Evolutionary conservation across 2,797 vertebrate genomes (phyloP), one percentile per base, ranked within the genome.

Genomic region (Sorex maritimensis): DNA sequence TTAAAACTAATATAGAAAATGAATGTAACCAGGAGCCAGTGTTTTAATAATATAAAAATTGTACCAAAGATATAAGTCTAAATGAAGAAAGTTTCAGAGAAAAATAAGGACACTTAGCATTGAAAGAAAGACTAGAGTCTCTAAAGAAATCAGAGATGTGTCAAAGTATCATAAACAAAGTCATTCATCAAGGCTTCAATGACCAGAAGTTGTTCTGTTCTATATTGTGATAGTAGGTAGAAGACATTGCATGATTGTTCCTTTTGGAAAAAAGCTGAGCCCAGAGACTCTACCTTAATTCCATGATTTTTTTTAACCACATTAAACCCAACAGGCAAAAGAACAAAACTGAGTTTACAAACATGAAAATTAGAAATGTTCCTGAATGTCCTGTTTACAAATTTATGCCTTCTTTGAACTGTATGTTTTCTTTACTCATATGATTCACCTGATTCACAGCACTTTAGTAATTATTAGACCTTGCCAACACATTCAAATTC

Each of bases 371-470:
- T 28, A 90, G 21, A 81, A 69, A 44, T 46, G 55, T 55, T 38
- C 34, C 69, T 13, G 2, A 41, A 52, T 69, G 10, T 5, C 38
- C 34, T 52, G 2, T n/a, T n/a, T 7, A 13, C 30, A 44, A 38
- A 15, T 90, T 68, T 34, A 88, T 41, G 1, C 21, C 14, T 61
- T 0, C 44, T 26, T 75, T 86, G 82, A 71, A 68, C 0, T 72
- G 5, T n/a, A 23, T 5, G 19, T 4, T 17, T 67, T 41, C 12
- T 85, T 86, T 44, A 19, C n/a, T 10, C 7, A 65, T 73, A 65
- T 23, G 85, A 75, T 61, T 90, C 93, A 68, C 75, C 26, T 65
- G 15, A 85, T 44, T 46, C 6, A 61, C 34, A 84, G n/a, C 4
- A 46, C 2, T 80, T 69, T 26, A 24, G 21, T 68, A 38, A 67